Evolutionary conservation across 2,113 vertebrate genomes (phyloP).

Genomic region (Centropristis striata): DNA sequence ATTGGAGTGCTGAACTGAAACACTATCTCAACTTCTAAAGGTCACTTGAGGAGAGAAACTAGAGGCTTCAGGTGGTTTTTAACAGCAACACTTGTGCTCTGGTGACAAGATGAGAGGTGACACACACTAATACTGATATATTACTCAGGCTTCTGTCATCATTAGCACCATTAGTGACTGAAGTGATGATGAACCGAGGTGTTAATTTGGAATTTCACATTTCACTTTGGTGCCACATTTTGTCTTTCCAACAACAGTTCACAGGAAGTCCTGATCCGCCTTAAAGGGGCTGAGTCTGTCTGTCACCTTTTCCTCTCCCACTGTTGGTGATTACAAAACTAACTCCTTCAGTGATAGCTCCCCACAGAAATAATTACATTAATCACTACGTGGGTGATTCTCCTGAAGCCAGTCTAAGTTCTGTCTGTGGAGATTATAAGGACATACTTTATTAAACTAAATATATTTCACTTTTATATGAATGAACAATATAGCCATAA

Average conservation of each 20-base stretch:
- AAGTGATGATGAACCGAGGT: constrained; percentile 25
- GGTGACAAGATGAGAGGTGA: constrained; percentile 38
- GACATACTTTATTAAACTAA: too few species aligned
- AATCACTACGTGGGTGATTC: too few species aligned
- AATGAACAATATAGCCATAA: too few species aligned
- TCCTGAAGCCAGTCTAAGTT: too few species aligned
- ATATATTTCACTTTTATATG: too few species aligned
- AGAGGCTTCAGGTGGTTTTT: not conserved
- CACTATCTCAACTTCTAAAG: not conserved
- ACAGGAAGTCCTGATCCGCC: not conserved
- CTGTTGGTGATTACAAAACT: not conserved
- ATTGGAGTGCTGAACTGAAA: not conserved
- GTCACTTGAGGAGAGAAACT: constrained; percentile 13
- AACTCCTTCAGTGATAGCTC: not conserved
- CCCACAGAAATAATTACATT: not conserved
- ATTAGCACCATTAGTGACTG: constrained; percentile 24
- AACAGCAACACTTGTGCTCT: not conserved
- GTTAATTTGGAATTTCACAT: not conserved
- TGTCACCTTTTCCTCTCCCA: not conserved
- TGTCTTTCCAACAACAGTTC: not conserved
- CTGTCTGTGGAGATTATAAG: too few species aligned
- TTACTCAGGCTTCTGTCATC: constrained; percentile 17
- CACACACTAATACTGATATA: constrained; percentile 26
- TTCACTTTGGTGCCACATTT: constrained; percentile 15
- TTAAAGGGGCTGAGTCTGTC: constrained; percentile 9